Percentiles rank a stretch among this genome's conserved stretches.
These are phyloP conservation scores for Leptinotarsa undecemlineata DNA, from an alignment of 1,140 invertebrate genomes.

Conservation along the genomic window DNA sequence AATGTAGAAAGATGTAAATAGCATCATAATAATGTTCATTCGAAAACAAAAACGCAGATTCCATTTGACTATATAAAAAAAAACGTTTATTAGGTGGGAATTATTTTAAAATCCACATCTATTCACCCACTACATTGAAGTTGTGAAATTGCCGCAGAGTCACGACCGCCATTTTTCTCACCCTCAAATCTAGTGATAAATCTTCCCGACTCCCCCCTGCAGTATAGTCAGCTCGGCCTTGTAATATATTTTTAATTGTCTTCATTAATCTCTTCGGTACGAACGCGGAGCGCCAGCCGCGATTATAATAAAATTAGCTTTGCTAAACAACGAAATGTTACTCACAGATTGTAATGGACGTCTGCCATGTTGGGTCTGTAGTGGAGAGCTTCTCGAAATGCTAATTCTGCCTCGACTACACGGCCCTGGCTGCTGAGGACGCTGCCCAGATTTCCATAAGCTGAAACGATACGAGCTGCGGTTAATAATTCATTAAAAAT, in stretches of 20 bases:
- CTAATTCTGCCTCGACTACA: conserved; percentile 82
- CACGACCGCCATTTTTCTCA: not conserved
- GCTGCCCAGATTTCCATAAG: conserved; percentile 91
- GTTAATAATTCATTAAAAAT: no score
- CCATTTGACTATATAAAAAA: not conserved
- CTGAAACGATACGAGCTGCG: conserved; percentile 61
- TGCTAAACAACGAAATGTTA: conserved; percentile 52
- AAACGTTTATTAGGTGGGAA: not conserved
- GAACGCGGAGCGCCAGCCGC: conserved; percentile 10
- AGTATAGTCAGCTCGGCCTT: not conserved
- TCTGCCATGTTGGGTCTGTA: conserved; percentile 94
- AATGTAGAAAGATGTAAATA: no score
- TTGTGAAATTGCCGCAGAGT: no score
- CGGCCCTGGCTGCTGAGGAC: conserved; percentile 85
- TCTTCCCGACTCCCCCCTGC: not conserved
- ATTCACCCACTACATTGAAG: not conserved
- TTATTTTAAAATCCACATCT: not conserved
- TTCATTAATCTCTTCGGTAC: conserved; percentile 23
- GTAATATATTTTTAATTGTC: conserved; percentile 31
- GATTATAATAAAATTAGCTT: conserved; percentile 28
- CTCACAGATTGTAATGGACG: conserved; percentile 97
- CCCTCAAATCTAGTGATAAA: not conserved
- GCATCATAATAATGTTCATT: no score
- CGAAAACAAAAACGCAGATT: no score
- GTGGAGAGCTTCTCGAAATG: conserved; percentile 82